These are phyloP conservation scores for Syngnathus typhle DNA, from an alignment of 2,113 vertebrate genomes.

Conservation along the genomic window DNA sequence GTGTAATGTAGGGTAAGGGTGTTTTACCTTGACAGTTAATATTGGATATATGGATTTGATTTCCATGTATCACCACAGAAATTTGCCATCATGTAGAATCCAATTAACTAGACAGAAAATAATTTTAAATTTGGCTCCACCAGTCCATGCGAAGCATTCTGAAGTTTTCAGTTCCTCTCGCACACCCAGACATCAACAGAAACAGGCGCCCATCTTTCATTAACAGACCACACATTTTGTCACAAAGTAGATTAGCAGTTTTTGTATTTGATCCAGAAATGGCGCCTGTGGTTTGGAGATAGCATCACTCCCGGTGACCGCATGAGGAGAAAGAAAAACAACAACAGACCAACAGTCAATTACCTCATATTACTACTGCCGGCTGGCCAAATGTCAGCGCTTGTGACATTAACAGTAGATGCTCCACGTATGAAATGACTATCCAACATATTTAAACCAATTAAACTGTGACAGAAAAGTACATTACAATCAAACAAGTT, in stretches of 20 bases:
- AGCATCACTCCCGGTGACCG: conserved; percentile 57
- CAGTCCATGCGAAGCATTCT: neutral
- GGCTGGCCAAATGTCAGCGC: conserved; percentile 20
- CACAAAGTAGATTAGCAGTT: conserved; percentile 27
- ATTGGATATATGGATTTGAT: neutral
- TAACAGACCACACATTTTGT: conserved; percentile 62
- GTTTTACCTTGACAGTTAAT: neutral
- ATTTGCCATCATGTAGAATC: neutral
- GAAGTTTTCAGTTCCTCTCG: neutral
- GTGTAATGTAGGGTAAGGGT: no score
- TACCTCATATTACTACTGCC: conserved; percentile 52
- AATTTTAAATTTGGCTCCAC: neutral
- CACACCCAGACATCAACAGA: conserved; percentile 11
- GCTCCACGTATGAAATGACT: neutral
- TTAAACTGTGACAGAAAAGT: neutral
- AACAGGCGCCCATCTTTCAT: conserved; percentile 26
- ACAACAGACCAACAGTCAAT: conserved; percentile 48
- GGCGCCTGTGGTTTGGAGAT: conserved; percentile 64
- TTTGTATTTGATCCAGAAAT: conserved; percentile 40
- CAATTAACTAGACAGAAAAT: neutral
- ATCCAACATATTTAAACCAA: neutral
- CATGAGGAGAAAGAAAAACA: conserved; percentile 62
- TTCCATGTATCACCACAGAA: neutral
- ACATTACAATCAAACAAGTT: neutral
- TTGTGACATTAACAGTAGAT: conserved; percentile 6